A percentile compares a stretch with the other conserved stretches of the same genome.
Evolutionary conservation across 1,140 invertebrate species (phyloP).

Genomic region (Manduca sexta): DNA sequence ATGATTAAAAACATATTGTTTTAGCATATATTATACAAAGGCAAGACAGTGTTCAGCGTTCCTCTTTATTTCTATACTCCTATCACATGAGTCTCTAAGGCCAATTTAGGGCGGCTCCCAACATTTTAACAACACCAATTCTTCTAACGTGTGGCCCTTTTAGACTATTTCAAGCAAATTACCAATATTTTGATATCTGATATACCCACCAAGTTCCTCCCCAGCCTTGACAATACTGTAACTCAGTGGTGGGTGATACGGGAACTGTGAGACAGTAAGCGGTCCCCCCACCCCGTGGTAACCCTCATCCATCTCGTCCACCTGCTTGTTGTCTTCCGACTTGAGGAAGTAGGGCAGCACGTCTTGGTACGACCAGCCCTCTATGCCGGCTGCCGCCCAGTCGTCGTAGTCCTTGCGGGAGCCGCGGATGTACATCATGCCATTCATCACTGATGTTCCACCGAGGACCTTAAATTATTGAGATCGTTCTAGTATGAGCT

Average conservation of each 20-base stretch:
- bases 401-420: conserved; percentile 92
- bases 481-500: too few species aligned
- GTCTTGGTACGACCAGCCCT: conserved; percentile 93
- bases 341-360: conserved; percentile 92
- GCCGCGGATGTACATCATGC: conserved; percentile 97
- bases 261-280: conserved; percentile 86
- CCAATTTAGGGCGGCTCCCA: too few species aligned
- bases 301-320: conserved; percentile 76
- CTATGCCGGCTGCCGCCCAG: conserved; percentile 90
- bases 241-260: conserved; percentile 89
- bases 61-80: too few species aligned
- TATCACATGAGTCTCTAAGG: too few species aligned
- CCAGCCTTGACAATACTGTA: conserved; percentile 89
- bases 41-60: too few species aligned
- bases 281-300: conserved; percentile 86
- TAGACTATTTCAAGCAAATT: too few species aligned
- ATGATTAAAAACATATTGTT: too few species aligned
- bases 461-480: conserved; percentile 81
- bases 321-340: conserved; percentile 87
- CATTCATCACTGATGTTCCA: conserved; percentile 95
- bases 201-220: conserved; percentile 79
- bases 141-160: too few species aligned
- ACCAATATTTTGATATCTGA: too few species aligned
- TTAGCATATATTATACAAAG: too few species aligned
- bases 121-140: too few species aligned